phyloP scores from a whole-genome alignment of 2,113 vertebrate species.

The Eidolon helvum region DNA sequence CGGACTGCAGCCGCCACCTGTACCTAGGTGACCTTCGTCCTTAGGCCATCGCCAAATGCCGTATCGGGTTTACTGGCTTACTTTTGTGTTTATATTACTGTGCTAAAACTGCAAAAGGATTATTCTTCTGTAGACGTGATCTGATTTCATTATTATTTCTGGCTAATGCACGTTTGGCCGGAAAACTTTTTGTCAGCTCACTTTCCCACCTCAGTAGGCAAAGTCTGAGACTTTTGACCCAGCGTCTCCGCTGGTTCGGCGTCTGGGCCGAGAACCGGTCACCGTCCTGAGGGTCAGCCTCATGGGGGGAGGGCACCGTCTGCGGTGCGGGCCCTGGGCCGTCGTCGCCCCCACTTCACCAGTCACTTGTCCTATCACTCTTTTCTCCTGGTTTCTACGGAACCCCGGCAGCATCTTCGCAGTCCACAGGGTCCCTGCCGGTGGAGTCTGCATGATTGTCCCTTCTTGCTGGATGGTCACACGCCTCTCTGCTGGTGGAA shows the following conservation, averaged over 20 bases:
- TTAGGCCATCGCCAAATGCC: rapidly evolving
- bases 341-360: rapidly evolving
- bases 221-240: rapidly evolving
- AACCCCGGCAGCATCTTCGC: background rate
- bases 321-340: rapidly evolving
- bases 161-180: background rate
- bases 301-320: rapidly evolving
- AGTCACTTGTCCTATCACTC: rapidly evolving
- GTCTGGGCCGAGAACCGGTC: rapidly evolving
- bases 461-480: background rate
- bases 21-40: background rate
- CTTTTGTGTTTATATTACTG: background rate
- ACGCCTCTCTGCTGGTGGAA: rapidly evolving
- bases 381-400: background rate
- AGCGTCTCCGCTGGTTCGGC: background rate
- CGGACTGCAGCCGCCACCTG: rapidly evolving
- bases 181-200: background rate
- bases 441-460: rapidly evolving
- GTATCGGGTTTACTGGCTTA: rapidly evolving
- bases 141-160: background rate
- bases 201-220: background rate
- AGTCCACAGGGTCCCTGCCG: rapidly evolving
- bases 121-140: background rate
- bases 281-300: rapidly evolving
- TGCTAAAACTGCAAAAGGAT: background rate